These are phyloP conservation scores for Mus minutoides DNA, from an alignment of 2,797 vertebrate genomes.

Conservation along the genomic window DNA sequence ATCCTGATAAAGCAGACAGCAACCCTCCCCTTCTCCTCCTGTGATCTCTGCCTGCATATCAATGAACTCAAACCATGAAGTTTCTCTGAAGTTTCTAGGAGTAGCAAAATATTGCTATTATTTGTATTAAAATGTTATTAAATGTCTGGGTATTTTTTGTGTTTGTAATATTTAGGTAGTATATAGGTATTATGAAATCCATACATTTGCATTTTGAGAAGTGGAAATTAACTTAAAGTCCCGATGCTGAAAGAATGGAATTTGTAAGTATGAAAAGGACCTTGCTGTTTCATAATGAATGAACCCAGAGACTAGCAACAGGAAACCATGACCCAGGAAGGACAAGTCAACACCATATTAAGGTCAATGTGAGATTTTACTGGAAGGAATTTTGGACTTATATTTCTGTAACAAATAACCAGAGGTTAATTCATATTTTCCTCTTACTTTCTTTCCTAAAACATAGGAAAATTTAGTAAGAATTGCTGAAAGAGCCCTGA, in stretches of 20 bases:
- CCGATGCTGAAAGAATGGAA: neutral
- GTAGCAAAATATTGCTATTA: neutral
- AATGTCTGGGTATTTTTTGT: neutral
- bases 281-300: neutral
- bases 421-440: neutral
- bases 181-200: neutral
- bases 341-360: neutral
- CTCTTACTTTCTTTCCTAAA: slow-evolving; percentile 5
- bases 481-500: no score
- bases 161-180: neutral
- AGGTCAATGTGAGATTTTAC: neutral
- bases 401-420: neutral
- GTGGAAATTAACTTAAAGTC: neutral
- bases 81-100: neutral
- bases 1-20: no score
- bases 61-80: neutral
- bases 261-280: neutral
- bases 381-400: neutral
- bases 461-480: neutral
- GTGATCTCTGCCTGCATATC: neutral
- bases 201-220: neutral
- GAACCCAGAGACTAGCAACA: neutral
- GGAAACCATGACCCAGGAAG: neutral
- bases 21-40: neutral
- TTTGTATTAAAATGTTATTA: neutral